Evolutionary conservation across 2,113 vertebrate species (phyloP).

Genomic region (Eidolon helvum): DNA sequence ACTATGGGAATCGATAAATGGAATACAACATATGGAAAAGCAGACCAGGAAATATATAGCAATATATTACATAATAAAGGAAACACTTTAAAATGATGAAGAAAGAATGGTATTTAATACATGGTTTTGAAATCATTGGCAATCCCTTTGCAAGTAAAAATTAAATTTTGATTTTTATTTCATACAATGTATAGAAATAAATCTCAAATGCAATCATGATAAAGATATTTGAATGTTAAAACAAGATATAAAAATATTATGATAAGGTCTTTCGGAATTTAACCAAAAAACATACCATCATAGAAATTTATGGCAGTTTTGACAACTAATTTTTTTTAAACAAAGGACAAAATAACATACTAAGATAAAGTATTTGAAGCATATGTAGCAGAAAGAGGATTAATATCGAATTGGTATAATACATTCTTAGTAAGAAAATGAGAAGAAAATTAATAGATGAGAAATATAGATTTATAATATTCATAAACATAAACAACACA

Average conservation of each 20-base stretch:
- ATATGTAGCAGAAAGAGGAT: neutral
- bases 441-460: neutral
- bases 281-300: neutral
- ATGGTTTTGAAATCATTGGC: neutral
- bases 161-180: neutral
- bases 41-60: neutral
- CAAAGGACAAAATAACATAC: neutral
- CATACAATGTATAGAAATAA: neutral
- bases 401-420: neutral
- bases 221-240: neutral
- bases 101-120: neutral
- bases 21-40: neutral
- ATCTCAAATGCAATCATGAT: neutral
- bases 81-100: neutral
- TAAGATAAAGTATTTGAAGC: neutral
- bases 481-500: neutral
- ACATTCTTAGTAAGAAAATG: neutral
- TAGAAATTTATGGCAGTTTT: neutral
- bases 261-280: neutral
- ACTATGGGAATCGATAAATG: neutral
- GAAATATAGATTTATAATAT: neutral
- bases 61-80: neutral
- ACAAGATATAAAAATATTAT: neutral
- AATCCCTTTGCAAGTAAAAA: neutral
- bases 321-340: neutral